Evolutionary conservation across 2,888 invertebrate species (phyloP), one percentile per base, ranked within the genome.

Genomic region (Microctonus hyperodae): DNA sequence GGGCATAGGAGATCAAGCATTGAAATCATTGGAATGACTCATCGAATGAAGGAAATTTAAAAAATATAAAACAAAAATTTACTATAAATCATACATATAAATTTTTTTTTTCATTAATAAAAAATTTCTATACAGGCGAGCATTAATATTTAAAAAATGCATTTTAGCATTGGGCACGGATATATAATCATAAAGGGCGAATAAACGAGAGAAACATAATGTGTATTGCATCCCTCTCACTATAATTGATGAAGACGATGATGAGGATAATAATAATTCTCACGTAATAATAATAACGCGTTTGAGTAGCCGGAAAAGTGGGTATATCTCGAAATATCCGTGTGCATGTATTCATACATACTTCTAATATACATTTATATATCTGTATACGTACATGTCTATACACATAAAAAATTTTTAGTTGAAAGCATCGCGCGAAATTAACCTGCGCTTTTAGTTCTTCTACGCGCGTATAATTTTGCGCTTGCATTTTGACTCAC

Each of bases 111-210:
- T 16, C 44, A 6, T 44, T 16, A 44, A 20, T 44, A 6, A 44
- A 23, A 40, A 28, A 40, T 33, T 33, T 20, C 23, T 35, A 55
- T 37, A 35, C 51, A 65, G 63, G 55, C 55, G 31, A 55, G 58
- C 64, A 58, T 65, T 65, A 65, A 58, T 65, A n/a, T n/a, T n/a
- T n/a, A 63, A 44, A 67, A 68, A 67, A 68, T 67, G 70, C 68
- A 73, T 40, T 69, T n/a, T 71, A 6, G 70, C 72, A 72, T 66
- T 68, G 71, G 68, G 69, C 69, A 73, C 69, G 69, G 53, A 62
- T 61, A 57, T 44, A 51, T 31, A 63, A 44, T 16, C 16, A 7
- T 20, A 13, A n/a, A 16, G 44, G 62, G 60, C 33, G 20, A 28
- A 20, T 16, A 40, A 48, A 35, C 31, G 50, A 62, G 58, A 62